Percentiles rank a stretch among this genome's conserved stretches.
Evolutionary conservation across 2,797 vertebrate genomes (phyloP).

Genomic region (Chromis chromis): DNA sequence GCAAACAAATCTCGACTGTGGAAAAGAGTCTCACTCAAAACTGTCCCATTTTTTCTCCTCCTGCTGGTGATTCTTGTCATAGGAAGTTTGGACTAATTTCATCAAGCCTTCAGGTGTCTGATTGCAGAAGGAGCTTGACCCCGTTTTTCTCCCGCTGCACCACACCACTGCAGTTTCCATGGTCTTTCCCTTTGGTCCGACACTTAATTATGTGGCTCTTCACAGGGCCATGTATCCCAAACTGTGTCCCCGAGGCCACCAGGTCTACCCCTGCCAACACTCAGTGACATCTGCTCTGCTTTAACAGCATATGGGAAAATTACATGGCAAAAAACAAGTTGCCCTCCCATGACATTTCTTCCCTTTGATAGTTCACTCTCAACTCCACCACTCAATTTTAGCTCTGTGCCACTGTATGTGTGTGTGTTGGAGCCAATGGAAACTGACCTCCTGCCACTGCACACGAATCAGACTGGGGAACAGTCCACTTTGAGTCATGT

Average conservation of each 20-base stretch:
- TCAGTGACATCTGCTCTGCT: constrained; percentile 74
- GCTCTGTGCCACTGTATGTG: constrained; percentile 41
- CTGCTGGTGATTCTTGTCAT: constrained; percentile 38
- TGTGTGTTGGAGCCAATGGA: constrained; percentile 42
- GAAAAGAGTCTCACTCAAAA: constrained; percentile 40
- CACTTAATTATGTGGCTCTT: constrained; percentile 66
- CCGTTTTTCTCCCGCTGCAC: constrained; percentile 40
- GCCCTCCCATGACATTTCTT: constrained; percentile 68
- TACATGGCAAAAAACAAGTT: constrained; percentile 69
- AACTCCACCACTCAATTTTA: constrained; percentile 67
- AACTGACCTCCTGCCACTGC: constrained; percentile 52
- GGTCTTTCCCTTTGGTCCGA: constrained; percentile 46
- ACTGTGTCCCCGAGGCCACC: constrained; percentile 57
- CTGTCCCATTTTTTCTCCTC: constrained; percentile 40
- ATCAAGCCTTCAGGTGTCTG: constrained; percentile 43
- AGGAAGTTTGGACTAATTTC: constrained; percentile 55
- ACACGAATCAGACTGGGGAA: constrained; percentile 38
- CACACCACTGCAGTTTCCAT: constrained; percentile 39
- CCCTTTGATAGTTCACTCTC: constrained; percentile 73
- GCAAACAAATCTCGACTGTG: constrained; percentile 61
- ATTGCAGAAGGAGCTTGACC: constrained; percentile 56
- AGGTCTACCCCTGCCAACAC: constrained; percentile 59
- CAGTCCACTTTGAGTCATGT: constrained; percentile 34
- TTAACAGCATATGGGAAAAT: constrained; percentile 71
- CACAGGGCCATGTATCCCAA: constrained; percentile 50